Base-by-base conservation (phyloP, 64 coral and sea anemone genomes). In the Porites lutea region DNA sequence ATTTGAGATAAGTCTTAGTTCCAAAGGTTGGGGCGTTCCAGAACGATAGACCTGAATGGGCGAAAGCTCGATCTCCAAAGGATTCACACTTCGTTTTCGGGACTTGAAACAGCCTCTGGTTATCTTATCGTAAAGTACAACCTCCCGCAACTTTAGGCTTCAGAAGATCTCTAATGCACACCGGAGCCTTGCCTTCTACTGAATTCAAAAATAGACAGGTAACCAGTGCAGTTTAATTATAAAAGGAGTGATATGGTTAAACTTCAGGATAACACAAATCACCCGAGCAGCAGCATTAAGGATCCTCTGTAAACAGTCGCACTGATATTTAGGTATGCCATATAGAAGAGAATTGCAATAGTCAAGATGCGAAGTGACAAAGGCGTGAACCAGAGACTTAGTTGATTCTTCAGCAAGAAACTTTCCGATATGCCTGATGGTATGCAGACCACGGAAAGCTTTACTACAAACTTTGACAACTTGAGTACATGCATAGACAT, bases 271-370 rank as follows among this genome's bases (percentile, higher is more conserved):
- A 6, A 21, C 72, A 37, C 68, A 87, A 5, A 87, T 12, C 21
- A 87, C 63, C 20, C 91, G 37, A 43, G 82, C 72, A 59, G 91
- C 91, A 2, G 82, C 82, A 87, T 93, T 87, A 12, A 93, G 82
- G 13, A 86, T 62, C 21, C 64, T 86, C 54, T 93, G 81, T 15
- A 93, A 43, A 87, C 83, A 82, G 8, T 87, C 46, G 10, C 54
- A 53, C 45, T 92, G 90, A 58, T 92, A 76, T 43, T 62, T 1
- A 7, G 90, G 82, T 2, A 86, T 15, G 14, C 82, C 52, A 77
- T 83, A 83, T 2, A 92, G 70, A 76, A 72, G 80, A 13, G 80
- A 60, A 51, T 92, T 92, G 49, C 90, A 86, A 20, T 92, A 86
- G 72, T 86, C 70, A 20, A 86, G 7, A 47, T 93, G 73, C 12